Evolutionary conservation across 2,888 invertebrate genomes (phyloP).

Genomic region (Sesamia inferens): DNA sequence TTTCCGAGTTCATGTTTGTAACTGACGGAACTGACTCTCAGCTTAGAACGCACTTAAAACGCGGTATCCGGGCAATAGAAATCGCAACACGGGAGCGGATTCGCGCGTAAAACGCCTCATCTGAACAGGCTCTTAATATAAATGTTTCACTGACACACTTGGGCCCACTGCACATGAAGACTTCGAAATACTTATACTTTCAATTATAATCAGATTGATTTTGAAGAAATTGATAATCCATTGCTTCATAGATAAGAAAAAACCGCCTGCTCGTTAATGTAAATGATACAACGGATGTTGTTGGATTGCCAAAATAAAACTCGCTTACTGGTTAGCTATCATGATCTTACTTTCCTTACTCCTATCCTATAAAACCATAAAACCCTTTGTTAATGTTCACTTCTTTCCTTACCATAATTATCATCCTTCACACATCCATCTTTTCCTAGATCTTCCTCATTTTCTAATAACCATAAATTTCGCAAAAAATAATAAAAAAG

Average conservation of each 20-base stretch:
- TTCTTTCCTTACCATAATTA: not conserved
- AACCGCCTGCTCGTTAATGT: not conserved
- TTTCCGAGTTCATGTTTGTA: too few relatives aligned
- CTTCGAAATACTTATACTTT: not conserved
- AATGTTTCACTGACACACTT: slow-evolving; percentile 10
- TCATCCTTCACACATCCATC: not conserved
- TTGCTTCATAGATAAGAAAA: not conserved
- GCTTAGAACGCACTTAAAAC: too few relatives aligned
- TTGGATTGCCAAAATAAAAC: not conserved
- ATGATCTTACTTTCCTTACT: not conserved
- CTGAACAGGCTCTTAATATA: slow-evolving; percentile 19
- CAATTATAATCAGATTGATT: not conserved
- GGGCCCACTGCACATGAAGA: not conserved
- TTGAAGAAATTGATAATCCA: not conserved
- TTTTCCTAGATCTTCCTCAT: not conserved
- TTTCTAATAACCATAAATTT: not conserved
- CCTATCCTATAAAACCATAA: too few relatives aligned
- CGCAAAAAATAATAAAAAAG: not conserved
- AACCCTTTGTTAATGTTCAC: not conserved
- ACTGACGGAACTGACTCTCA: too few relatives aligned
- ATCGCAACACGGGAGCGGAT: too few relatives aligned
- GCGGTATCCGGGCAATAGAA: too few relatives aligned
- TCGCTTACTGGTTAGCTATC: not conserved
- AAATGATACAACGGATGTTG: not conserved
- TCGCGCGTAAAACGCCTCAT: too few relatives aligned